phyloP scores from a whole-genome alignment of 2,113 vertebrate species.

The Hoplias malabaricus region DNA sequence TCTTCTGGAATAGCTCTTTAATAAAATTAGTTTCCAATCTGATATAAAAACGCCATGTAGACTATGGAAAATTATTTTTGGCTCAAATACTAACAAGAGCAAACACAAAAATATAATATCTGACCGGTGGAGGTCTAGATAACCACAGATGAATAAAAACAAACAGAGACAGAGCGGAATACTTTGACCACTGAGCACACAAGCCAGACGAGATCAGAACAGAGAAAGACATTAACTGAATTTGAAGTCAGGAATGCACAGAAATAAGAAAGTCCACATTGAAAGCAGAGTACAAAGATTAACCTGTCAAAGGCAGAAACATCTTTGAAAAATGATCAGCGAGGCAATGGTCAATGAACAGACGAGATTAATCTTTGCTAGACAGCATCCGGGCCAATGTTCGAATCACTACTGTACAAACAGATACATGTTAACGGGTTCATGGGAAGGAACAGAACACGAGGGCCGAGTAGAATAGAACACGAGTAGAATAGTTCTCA shows the following conservation, averaged over 20 bases:
- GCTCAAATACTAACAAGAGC: too few species aligned
- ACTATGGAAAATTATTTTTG: too few species aligned
- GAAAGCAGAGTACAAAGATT: not conserved
- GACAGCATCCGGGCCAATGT: not conserved
- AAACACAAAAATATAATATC: too few species aligned
- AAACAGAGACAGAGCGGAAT: too few species aligned
- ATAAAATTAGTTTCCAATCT: too few species aligned
- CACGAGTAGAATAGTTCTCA: not conserved
- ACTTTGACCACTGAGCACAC: not conserved
- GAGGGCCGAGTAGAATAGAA: not conserved
- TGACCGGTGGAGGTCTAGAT: too few species aligned
- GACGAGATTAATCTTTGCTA: not conserved
- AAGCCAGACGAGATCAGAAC: not conserved
- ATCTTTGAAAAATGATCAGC: not conserved
- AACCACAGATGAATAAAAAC: not conserved
- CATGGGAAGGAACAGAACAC: not conserved
- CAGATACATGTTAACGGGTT: not conserved
- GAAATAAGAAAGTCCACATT: not conserved
- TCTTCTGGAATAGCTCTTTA: too few species aligned
- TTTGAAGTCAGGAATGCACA: not conserved
- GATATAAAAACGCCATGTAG: too few species aligned
- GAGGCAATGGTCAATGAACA: not conserved
- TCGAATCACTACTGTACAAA: not conserved
- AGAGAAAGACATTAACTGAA: not conserved
- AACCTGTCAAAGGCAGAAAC: not conserved